Base-by-base conservation (phyloP, 2,113 vertebrate genomes). In the Montifringilla adamsi region DNA sequence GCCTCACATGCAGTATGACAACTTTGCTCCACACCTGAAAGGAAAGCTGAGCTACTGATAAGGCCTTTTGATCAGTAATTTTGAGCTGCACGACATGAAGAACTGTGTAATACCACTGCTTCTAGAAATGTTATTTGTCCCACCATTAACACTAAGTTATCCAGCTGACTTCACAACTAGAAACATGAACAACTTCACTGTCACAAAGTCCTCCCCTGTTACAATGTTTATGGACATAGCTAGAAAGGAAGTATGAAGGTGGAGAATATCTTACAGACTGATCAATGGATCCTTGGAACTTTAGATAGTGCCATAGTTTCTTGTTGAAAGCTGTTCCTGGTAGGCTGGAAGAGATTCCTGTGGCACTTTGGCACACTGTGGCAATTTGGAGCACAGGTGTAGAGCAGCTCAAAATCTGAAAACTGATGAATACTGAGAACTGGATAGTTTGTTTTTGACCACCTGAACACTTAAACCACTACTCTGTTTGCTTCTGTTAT, bases 1-100 rank as follows among this genome's bases (percentile, higher is more conserved):
- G 70, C 60, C 55, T 93, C 83, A 72, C 47, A 78, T 63, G 76
- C 47, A 72, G 56, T 10, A 47, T 93, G 68, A 70, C 88, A 95
- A 84, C 68, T 90, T 94, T 58, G 52, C 58, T 93, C 52, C 68
- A 41, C 39, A 87, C 78, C 86, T 92, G 67, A 87, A 93, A 84
- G 82, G 69, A 87, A 97, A 90, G 70, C 31, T 41, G 90, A 87
- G 46, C 37, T 66, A 62, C 33, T 93, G 81, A 73, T 80, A 69
- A 53, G 63, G n/a, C 47, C 44, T 89, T 94, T 86, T 85, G 83
- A 46, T 95, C 73, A 64, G 27, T 80, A 33, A 20, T 81, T 94
- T 72, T 72, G 30, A 93, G 33, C 85, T 86, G 60, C 23, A 13
- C 50, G 74, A 53, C 31, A 22, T 37, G 17, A 72, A 73, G 74